phyloP scores from a whole-genome alignment of 2,888 invertebrate species.

The Labia minor region DNA sequence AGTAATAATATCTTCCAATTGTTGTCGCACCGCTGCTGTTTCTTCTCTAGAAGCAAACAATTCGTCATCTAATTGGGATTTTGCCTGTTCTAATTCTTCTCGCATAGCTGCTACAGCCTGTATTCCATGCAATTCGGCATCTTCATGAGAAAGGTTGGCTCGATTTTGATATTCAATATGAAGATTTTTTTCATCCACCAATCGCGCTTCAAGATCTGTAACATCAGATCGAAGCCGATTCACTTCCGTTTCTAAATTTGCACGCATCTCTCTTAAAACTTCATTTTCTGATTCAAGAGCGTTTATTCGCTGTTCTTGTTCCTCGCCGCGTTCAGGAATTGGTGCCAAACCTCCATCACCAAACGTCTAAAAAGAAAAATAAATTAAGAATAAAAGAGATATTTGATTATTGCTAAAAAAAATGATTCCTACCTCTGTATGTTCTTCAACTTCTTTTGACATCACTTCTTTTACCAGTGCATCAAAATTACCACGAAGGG shows the following conservation, averaged over 20 bases:
- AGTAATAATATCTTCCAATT: not conserved
- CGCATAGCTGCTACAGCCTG: not conserved
- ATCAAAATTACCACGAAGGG: slow-evolving; percentile 20
- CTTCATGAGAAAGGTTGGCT: not conserved
- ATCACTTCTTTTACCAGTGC: slow-evolving; percentile 21
- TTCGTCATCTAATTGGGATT: not conserved
- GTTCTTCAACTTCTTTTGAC: slow-evolving; percentile 1
- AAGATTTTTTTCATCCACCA: not conserved
- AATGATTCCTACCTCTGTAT: not conserved
- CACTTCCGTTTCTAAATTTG: slow-evolving; percentile 37
- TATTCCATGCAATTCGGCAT: not conserved
- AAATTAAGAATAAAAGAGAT: not conserved
- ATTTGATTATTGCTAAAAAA: not conserved
- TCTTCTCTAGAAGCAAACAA: not conserved
- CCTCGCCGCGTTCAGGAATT: slow-evolving; percentile 36
- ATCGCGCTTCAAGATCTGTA: slow-evolving; percentile 29
- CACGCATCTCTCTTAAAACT: slow-evolving; percentile 36
- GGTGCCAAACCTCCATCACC: slow-evolving; percentile 33
- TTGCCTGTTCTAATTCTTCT: not conserved
- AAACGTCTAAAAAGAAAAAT: slow-evolving; percentile 24
- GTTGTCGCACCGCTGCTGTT: not conserved
- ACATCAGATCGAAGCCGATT: slow-evolving; percentile 29
- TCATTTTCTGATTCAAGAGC: slow-evolving; percentile 33
- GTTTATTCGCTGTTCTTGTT: slow-evolving; percentile 32
- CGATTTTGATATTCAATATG: slow-evolving; percentile 8